phyloP scores from a whole-genome alignment of 2,113 vertebrate species.

The Colossoma macropomum region DNA sequence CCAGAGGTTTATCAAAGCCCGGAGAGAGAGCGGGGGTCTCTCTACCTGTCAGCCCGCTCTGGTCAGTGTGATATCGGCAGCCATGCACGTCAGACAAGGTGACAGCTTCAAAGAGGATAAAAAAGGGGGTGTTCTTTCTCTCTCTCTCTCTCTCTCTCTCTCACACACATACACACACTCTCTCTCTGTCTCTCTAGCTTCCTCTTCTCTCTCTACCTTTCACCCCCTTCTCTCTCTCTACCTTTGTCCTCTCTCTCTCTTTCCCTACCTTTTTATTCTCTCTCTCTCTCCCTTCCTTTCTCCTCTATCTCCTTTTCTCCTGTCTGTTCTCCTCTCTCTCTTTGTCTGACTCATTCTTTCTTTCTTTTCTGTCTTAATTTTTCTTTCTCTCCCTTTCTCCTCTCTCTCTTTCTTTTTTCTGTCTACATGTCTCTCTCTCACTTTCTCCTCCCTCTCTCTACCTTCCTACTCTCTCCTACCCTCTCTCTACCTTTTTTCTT shows the following conservation, averaged over 20 bases:
- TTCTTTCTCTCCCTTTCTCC: background rate
- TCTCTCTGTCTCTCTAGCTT: too few species aligned
- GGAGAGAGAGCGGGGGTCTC: constrained; percentile 36
- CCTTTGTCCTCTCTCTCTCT: background rate
- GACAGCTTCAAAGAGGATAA: constrained; percentile 48
- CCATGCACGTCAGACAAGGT: constrained; percentile 44
- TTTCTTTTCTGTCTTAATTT: background rate
- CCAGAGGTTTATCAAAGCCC: constrained; percentile 2
- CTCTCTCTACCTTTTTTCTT: background rate
- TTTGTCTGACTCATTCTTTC: background rate
- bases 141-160: too few species aligned
- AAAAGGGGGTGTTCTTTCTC: background rate
- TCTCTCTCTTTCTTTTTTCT: background rate
- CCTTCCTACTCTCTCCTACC: background rate
- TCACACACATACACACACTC: too few species aligned
- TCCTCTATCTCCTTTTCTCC: background rate
- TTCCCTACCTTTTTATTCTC: background rate
- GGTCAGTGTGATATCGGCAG: constrained; percentile 43
- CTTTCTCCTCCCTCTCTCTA: background rate
- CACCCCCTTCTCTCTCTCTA: background rate
- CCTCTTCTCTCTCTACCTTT: background rate
- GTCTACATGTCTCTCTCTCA: background rate
- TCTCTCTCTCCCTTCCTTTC: too few species aligned
- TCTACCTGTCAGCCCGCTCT: constrained; percentile 45
- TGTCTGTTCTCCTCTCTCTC: background rate